Conservation (phyloP, 2,888 invertebrate species). For the Galerucella calmariensis region DNA sequence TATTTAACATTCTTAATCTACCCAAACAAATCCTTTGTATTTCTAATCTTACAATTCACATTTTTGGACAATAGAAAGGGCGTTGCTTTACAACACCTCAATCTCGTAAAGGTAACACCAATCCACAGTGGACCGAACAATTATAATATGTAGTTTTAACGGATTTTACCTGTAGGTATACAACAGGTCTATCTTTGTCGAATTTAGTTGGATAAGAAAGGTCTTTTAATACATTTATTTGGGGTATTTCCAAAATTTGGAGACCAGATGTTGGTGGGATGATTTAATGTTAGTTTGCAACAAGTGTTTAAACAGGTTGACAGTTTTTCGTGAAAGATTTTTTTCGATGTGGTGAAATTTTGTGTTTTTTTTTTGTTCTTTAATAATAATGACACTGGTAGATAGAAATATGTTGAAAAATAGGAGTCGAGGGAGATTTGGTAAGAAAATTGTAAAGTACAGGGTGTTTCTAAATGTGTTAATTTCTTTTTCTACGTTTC, state of each 20-base stretch:
- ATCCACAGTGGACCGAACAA: constrained; percentile 1
- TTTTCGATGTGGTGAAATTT: background rate
- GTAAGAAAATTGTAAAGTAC: background rate
- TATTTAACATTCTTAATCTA: background rate
- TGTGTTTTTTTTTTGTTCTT: background rate
- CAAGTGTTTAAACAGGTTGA: constrained; percentile 25
- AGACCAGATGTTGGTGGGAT: constrained; percentile 24
- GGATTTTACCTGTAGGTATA: constrained; percentile 20
- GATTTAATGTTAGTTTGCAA: constrained; percentile 14
- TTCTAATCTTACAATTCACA: background rate
- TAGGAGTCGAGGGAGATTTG: background rate
- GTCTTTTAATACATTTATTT: constrained; percentile 20
- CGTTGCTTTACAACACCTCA: constrained; percentile 13
- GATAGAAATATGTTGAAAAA: background rate
- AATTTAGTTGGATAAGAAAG: constrained; percentile 27
- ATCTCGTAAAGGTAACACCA: constrained; percentile 19
- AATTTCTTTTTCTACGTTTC: no score
- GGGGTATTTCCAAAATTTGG: constrained; percentile 29
- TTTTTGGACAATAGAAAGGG: constrained; percentile 18
- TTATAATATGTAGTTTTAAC: background rate
- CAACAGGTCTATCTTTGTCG: background rate
- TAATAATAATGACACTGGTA: background rate
- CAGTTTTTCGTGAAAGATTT: background rate
- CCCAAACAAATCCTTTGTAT: constrained; percentile 4
- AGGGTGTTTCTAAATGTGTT: background rate